Conservation (phyloP, 1,140 invertebrate species). For the Anastatus disparis region DNA sequence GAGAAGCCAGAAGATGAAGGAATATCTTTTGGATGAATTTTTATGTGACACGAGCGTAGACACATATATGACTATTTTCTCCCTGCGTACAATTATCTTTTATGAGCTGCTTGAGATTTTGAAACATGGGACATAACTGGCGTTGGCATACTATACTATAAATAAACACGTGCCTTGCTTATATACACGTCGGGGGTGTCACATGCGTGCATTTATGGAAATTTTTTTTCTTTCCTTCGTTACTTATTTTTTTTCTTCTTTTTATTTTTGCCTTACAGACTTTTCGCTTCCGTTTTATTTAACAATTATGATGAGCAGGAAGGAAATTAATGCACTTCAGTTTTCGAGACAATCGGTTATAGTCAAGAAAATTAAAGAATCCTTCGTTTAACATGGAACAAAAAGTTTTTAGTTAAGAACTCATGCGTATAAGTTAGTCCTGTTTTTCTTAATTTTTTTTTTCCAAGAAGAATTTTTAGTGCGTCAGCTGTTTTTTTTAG, state of each 20-base stretch:
- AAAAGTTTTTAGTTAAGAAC: too few species aligned
- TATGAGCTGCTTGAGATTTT: conserved; percentile 37
- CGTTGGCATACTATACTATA: too few species aligned
- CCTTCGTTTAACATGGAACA: too few species aligned
- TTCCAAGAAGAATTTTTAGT: too few species aligned
- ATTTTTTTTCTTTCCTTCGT: background rate
- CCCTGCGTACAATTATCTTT: conserved; percentile 39
- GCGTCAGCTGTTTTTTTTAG: conserved; percentile 24
- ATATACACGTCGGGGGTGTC: too few species aligned
- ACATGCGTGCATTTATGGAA: background rate
- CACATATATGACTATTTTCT: conserved; percentile 35
- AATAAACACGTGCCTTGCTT: conserved; percentile 18
- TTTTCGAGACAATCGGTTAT: conserved; percentile 26
- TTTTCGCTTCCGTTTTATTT: conserved; percentile 31
- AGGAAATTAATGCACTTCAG: conserved; percentile 14
- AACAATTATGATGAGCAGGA: conserved; percentile 1
- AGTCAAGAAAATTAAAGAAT: conserved; percentile 10
- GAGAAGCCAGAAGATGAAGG: too few species aligned
- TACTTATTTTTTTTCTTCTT: background rate
- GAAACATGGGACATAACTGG: conserved; percentile 22
- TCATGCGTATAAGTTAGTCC: too few species aligned
- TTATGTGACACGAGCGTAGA: conserved; percentile 23
- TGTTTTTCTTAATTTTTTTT: too few species aligned
- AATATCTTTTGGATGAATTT: too few species aligned
- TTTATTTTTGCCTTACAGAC: background rate